Conservation (phyloP, 2,888 invertebrate species). For the Brenthis ino region DNA sequence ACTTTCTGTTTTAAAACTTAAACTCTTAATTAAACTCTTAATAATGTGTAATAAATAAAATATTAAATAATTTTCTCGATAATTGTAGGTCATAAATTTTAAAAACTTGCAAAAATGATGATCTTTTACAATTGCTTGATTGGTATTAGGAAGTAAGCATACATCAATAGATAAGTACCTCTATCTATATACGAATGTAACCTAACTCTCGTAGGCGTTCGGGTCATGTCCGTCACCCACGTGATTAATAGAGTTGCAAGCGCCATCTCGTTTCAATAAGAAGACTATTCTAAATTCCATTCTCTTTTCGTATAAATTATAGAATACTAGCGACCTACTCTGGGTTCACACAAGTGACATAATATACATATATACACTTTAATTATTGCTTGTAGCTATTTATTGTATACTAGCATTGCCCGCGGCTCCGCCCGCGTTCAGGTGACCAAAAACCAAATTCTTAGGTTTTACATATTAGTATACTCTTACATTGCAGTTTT, state of each 20-base stretch:
- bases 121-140: neutral
- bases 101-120: neutral
- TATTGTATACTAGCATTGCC: too few species aligned
- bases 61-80: too few species aligned
- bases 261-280: slow-evolving; percentile 19
- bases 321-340: slow-evolving; percentile 56
- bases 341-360: slow-evolving; percentile 20
- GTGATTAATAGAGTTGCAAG: slow-evolving; percentile 28
- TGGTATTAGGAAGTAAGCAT: slow-evolving; percentile 6
- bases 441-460: too few species aligned
- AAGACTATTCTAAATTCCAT: slow-evolving; percentile 38
- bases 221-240: slow-evolving; percentile 20
- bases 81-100: too few species aligned
- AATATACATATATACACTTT: neutral
- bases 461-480: too few species aligned
- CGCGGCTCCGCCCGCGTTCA: too few species aligned
- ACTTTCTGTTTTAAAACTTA: too few species aligned
- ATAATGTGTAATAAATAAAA: too few species aligned
- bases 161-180: slow-evolving; percentile 14
- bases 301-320: slow-evolving; percentile 65
- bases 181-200: slow-evolving; percentile 3
- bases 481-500: too few species aligned
- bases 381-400: too few species aligned
- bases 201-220: slow-evolving; percentile 20
- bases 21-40: too few species aligned